A percentile compares a stretch with the other conserved stretches of the same genome.
These are phyloP conservation scores for Bombus sylvicola DNA, from an alignment of 1,140 invertebrate species.

Conservation along the genomic window DNA sequence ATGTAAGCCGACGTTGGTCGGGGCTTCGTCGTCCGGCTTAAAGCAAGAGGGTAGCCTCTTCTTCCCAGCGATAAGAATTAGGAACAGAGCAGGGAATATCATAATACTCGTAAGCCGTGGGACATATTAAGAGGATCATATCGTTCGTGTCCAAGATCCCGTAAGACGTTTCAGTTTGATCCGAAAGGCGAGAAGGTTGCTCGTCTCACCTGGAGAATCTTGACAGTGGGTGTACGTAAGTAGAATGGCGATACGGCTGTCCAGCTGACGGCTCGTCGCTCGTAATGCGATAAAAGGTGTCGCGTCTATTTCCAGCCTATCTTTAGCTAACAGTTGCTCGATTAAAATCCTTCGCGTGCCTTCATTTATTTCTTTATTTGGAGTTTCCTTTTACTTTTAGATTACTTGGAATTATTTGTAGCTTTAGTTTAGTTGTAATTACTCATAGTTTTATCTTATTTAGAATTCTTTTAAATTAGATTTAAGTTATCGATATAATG, in stretches of 20 bases:
- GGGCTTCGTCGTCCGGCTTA: constrained; percentile 76
- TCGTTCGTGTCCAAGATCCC: constrained; percentile 73
- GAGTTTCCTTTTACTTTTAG: not conserved
- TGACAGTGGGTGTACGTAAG: constrained; percentile 5
- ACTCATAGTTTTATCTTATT: too few relatives aligned
- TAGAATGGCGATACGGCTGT: constrained; percentile 19
- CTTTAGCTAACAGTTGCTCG: constrained; percentile 4
- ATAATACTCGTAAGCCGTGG: constrained; percentile 78
- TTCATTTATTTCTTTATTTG: not conserved
- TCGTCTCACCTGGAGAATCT: constrained; percentile 8
- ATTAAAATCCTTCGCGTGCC: not conserved
- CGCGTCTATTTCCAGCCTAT: constrained; percentile 26
- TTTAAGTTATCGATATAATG: too few relatives aligned
- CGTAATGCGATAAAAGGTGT: constrained; percentile 64
- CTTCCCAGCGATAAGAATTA: not conserved
- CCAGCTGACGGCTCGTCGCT: constrained; percentile 52
- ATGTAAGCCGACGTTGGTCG: constrained; percentile 74
- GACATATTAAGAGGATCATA: constrained; percentile 80
- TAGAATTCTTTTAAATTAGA: too few relatives aligned
- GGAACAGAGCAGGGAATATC: constrained; percentile 65
- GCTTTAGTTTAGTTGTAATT: too few relatives aligned
- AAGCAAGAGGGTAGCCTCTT: constrained; percentile 2
- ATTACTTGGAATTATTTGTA: too few relatives aligned
- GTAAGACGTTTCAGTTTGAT: constrained; percentile 71
- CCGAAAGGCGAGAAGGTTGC: constrained; percentile 50